Percentiles rank a stretch among this genome's conserved stretches.
Evolutionary conservation across 2,113 vertebrate genomes (phyloP).

Genomic region (Nesoenas mayeri): DNA sequence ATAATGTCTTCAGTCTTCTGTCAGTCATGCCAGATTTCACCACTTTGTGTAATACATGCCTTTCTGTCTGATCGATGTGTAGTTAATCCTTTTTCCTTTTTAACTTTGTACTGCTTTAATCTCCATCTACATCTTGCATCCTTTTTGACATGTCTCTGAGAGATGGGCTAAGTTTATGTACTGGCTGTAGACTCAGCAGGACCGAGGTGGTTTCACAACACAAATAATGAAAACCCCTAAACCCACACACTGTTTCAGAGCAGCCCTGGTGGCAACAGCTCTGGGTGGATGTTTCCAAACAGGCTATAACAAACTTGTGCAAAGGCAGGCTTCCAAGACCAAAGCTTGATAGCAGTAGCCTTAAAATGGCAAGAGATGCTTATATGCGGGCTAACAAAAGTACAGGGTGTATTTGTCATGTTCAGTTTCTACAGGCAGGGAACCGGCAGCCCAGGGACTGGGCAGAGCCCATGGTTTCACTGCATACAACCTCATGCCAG

Average conservation of each 20-base stretch:
- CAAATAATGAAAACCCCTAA: background rate
- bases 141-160: background rate
- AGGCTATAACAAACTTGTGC: background rate
- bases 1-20: background rate
- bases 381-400: background rate
- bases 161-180: background rate
- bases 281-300: background rate
- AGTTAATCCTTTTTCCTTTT: constrained; percentile 4
- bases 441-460: background rate
- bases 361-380: background rate
- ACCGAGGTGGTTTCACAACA: background rate
- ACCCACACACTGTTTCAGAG: background rate
- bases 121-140: background rate
- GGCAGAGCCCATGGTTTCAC: background rate
- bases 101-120: background rate
- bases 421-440: background rate
- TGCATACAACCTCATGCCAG: background rate
- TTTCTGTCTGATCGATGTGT: background rate
- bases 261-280: background rate
- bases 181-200: background rate
- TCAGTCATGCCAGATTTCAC: background rate
- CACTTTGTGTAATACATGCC: background rate
- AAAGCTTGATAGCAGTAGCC: background rate
- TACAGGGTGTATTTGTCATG: background rate
- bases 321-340: background rate